Evolutionary conservation across 2,888 invertebrate genomes (phyloP).

Genomic region (Pemphredon lugubris): DNA sequence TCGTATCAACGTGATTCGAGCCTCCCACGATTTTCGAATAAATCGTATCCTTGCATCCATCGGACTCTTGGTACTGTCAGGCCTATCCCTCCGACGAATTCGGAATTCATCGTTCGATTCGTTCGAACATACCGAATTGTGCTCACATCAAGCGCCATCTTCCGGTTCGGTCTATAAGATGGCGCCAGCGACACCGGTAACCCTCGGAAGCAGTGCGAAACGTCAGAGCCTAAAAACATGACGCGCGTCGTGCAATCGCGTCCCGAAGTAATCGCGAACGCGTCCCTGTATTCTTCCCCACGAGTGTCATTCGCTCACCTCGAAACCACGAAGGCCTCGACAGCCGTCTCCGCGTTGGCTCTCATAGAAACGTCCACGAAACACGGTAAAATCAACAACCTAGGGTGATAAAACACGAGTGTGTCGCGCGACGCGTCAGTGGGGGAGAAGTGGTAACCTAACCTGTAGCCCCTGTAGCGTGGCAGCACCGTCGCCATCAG

Average conservation of each 20-base stretch:
- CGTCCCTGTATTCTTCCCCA: background rate
- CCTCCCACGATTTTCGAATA: too few relatives aligned
- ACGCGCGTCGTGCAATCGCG: constrained; percentile 39
- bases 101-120: too few relatives aligned
- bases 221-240: constrained; percentile 50
- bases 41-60: too few relatives aligned
- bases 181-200: constrained; percentile 14
- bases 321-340: background rate
- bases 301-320: constrained; percentile 34
- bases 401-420: constrained; percentile 36
- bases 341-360: too few relatives aligned
- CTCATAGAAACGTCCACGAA: background rate
- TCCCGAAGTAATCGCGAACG: constrained; percentile 4
- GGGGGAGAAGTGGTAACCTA: constrained; percentile 12
- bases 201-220: constrained; percentile 17
- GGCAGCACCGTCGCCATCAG: constrained; percentile 42
- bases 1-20: too few relatives aligned
- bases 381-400: constrained; percentile 21
- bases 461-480: too few relatives aligned
- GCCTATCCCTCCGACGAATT: too few relatives aligned
- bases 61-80: too few relatives aligned
- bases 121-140: too few relatives aligned
- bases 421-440: constrained; percentile 15
- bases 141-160: too few relatives aligned
- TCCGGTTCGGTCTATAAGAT: too few relatives aligned